Percentiles rank a stretch among this genome's conserved stretches.
Conservation (phyloP, 30 jellyfish, hydroid and myxozoan genomes). For the Sanderia malayensis region DNA sequence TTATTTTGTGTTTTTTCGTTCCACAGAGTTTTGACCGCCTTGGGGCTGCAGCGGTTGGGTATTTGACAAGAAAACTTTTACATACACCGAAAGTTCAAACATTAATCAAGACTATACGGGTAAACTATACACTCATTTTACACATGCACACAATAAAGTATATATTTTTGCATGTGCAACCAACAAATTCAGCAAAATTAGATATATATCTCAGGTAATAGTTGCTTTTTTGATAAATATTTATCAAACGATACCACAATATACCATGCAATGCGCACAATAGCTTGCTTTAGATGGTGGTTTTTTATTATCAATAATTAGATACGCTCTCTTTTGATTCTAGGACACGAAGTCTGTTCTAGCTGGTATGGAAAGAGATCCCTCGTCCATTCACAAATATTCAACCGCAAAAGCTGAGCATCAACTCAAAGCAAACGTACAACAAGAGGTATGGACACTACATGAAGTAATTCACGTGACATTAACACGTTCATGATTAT, state of each 20-base stretch:
- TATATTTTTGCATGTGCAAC: too few relatives aligned
- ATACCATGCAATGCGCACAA: too few relatives aligned
- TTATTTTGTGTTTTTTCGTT: not conserved
- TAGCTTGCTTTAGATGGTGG: too few relatives aligned
- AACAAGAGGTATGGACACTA: constrained; percentile 25
- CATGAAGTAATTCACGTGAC: not conserved
- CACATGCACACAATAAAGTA: too few relatives aligned
- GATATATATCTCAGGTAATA: too few relatives aligned
- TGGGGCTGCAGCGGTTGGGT: constrained; percentile 39
- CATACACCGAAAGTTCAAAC: constrained; percentile 45
- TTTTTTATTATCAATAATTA: too few relatives aligned
- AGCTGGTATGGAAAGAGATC: constrained; percentile 21
- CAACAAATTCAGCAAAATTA: too few relatives aligned
- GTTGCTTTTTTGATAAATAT: too few relatives aligned
- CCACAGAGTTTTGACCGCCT: constrained; percentile 19
- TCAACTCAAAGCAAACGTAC: constrained; percentile 27
- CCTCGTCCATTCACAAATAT: constrained; percentile 4
- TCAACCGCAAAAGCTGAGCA: constrained; percentile 26
- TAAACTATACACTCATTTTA: too few relatives aligned
- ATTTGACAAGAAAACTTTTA: constrained; percentile 49
- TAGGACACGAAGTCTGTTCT: constrained; percentile 47
- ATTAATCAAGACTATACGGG: constrained; percentile 46
- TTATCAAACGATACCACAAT: too few relatives aligned
- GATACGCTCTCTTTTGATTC: too few relatives aligned
- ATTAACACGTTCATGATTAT: not conserved